These are phyloP conservation scores for Poicephalus meyeri DNA, from an alignment of 2,113 vertebrate genomes.

Conservation along the genomic window DNA sequence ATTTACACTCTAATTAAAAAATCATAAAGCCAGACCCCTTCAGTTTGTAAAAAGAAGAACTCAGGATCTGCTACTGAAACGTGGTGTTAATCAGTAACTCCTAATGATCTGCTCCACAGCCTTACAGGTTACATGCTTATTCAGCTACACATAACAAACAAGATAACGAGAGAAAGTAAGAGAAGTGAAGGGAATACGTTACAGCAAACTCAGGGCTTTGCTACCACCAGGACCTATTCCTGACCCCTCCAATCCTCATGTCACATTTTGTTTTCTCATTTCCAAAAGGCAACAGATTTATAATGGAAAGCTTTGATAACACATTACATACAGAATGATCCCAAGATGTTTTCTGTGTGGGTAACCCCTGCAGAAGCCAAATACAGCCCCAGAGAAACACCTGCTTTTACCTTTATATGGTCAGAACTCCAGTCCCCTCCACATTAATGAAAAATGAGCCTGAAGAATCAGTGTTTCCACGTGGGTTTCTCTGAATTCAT, in stretches of 20 bases:
- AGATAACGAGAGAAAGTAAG: conserved; percentile 49
- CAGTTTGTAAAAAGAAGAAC: conserved; percentile 75
- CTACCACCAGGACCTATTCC: not conserved
- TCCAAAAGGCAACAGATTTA: conserved; percentile 14
- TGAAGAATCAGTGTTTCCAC: conserved; percentile 20
- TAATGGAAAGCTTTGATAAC: conserved; percentile 3
- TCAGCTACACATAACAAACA: conserved; percentile 66
- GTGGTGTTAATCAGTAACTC: conserved; percentile 82
- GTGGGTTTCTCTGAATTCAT: conserved; percentile 34
- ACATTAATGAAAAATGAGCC: conserved; percentile 49
- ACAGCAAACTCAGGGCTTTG: not conserved
- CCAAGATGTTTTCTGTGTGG: not conserved
- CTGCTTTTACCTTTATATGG: conserved; percentile 43
- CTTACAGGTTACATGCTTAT: conserved; percentile 51
- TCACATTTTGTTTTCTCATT: conserved; percentile 8
- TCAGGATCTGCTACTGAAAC: conserved; percentile 70
- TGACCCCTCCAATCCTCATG: not conserved
- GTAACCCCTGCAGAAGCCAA: conserved; percentile 5
- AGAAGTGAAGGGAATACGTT: not conserved
- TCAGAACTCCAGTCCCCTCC: not conserved
- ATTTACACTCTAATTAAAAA: conserved; percentile 94
- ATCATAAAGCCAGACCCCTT: conserved; percentile 83
- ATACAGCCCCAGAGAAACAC: conserved; percentile 2
- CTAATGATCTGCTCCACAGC: conserved; percentile 70
- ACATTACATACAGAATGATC: not conserved